Conservation (phyloP, 2,113 vertebrate genomes). For the Burhinus bistriatus region DNA sequence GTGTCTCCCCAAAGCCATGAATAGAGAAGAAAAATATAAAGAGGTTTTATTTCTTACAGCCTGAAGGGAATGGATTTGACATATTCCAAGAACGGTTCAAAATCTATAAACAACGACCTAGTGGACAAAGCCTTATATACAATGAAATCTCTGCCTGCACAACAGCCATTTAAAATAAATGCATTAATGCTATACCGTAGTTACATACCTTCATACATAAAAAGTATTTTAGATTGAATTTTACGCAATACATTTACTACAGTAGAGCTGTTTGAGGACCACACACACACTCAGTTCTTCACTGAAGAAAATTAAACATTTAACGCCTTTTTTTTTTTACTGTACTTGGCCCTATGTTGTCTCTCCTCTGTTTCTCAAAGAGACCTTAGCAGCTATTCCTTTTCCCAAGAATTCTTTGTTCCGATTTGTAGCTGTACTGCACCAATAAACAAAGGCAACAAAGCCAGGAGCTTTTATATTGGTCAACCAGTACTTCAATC, state of each 20-base stretch:
- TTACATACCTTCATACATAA: background rate
- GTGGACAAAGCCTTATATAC: background rate
- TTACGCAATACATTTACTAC: background rate
- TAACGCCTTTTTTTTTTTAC: background rate
- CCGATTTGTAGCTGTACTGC: background rate
- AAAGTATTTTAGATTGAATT: background rate
- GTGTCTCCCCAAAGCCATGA: background rate
- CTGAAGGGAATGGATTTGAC: background rate
- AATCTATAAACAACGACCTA: background rate
- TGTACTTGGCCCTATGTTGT: background rate
- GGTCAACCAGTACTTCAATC: background rate
- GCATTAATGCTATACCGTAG: background rate
- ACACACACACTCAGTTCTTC: background rate
- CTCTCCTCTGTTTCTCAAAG: background rate
- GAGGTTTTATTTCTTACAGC: background rate
- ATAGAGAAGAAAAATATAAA: background rate
- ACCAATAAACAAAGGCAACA: background rate
- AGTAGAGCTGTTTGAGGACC: background rate
- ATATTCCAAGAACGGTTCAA: background rate
- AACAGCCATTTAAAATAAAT: background rate
- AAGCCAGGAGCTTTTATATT: background rate
- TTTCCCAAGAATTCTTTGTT: background rate
- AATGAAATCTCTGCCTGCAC: background rate
- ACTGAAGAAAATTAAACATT: background rate
- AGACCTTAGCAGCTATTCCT: background rate